Evolutionary conservation across 2,113 vertebrate genomes (phyloP).

Genomic region (Tachycineta bicolor): DNA sequence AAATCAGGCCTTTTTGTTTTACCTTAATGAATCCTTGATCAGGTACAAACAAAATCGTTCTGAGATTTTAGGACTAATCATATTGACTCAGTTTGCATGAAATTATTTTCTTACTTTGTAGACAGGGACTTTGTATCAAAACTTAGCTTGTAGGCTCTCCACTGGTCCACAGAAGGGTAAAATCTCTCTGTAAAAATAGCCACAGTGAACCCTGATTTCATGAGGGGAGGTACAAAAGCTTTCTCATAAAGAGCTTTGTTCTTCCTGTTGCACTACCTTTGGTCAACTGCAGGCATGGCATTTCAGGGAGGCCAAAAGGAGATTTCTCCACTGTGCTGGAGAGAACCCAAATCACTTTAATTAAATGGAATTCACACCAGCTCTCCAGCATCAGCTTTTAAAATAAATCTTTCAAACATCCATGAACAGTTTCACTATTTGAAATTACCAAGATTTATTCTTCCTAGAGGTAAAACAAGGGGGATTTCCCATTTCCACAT

Average conservation of each 20-base stretch:
- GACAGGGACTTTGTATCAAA: not conserved
- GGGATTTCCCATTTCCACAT: conserved; percentile 16
- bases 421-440: not conserved
- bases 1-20: not conserved
- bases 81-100: not conserved
- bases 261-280: not conserved
- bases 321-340: not conserved
- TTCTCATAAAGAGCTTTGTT: not conserved
- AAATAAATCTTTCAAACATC: not conserved
- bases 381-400: not conserved
- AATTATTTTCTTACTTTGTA: not conserved
- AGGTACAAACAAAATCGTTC: not conserved
- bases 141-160: not conserved
- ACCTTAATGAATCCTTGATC: not conserved
- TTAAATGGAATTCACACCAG: not conserved
- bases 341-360: not conserved
- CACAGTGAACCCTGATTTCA: not conserved
- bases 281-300: not conserved
- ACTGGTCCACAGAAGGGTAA: not conserved
- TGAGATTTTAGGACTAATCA: not conserved
- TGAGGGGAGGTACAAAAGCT: not conserved
- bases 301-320: not conserved
- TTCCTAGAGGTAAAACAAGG: conserved; percentile 2
- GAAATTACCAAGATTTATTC: conserved; percentile 14
- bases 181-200: not conserved